These are phyloP conservation scores for Desmophyllum pertusum DNA, from an alignment of 92 coral and sea anemone genomes.

Conservation along the genomic window DNA sequence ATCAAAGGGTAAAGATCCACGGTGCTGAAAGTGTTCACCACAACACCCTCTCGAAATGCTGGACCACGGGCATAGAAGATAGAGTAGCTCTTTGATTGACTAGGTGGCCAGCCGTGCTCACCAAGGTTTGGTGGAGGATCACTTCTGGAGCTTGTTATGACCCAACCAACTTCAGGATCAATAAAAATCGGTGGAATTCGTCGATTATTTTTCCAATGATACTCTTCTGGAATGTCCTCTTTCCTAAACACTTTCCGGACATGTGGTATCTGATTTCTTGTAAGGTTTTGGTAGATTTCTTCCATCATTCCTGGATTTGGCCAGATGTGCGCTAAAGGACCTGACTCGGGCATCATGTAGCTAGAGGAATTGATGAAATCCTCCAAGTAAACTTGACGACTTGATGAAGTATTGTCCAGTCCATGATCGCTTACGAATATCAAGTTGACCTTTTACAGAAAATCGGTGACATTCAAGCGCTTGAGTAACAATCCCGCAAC, in stretches of 20 bases:
- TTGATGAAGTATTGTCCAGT: conserved; percentile 68
- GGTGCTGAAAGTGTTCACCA: conserved; percentile 61
- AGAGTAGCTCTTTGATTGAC: conserved; percentile 59
- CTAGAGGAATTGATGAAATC: conserved; percentile 64
- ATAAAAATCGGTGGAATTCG: conserved; percentile 85
- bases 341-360: conserved; percentile 48
- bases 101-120: conserved; percentile 66
- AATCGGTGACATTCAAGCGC: conserved; percentile 50
- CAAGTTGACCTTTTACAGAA: conserved; percentile 78
- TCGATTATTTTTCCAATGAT: conserved; percentile 84
- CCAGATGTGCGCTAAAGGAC: conserved; percentile 71
- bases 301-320: conserved; percentile 62
- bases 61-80: conserved; percentile 94
- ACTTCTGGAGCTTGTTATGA: conserved; percentile 62
- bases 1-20: conserved; percentile 86
- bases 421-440: conserved; percentile 85
- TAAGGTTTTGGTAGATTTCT: conserved; percentile 75
- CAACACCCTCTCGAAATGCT: conserved; percentile 69
- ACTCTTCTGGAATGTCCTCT: conserved; percentile 66
- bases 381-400: conserved; percentile 61
- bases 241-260: conserved; percentile 69
- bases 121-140: conserved; percentile 24
- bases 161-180: conserved; percentile 50
- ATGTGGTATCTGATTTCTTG: conserved; percentile 56
- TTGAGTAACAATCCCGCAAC: conserved; percentile 79